Evolutionary conservation across 2,888 invertebrate species (phyloP).

Genomic region (Portevinia maculata): DNA sequence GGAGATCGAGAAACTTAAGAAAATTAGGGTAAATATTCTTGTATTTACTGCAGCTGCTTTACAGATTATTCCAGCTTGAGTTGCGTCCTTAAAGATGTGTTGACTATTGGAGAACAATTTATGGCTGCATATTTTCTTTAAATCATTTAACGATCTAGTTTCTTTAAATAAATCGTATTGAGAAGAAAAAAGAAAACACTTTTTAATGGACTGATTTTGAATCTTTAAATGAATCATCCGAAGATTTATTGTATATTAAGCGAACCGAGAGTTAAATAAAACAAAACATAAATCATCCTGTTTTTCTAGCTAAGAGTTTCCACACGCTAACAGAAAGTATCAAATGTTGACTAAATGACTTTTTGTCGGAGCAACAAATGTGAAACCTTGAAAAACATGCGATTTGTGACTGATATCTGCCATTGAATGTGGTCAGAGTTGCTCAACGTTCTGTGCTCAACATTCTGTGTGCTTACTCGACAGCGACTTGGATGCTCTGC

Average conservation of each 20-base stretch:
- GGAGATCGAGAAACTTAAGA: not conserved
- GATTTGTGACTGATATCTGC: too few species aligned
- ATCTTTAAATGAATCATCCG: slow-evolving; percentile 3
- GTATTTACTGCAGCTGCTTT: slow-evolving; percentile 30
- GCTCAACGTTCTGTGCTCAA: too few species aligned
- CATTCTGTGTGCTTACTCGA: too few species aligned
- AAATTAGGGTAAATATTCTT: slow-evolving; percentile 24
- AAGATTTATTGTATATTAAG: slow-evolving; percentile 20
- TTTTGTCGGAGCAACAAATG: too few species aligned
- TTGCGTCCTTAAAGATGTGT: slow-evolving; percentile 52
- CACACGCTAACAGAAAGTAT: not conserved
- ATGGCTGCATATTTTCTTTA: slow-evolving; percentile 16
- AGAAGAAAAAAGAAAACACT: not conserved
- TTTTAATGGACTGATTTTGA: slow-evolving; percentile 43
- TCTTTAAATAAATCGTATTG: slow-evolving; percentile 26
- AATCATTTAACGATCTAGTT: slow-evolving; percentile 20
- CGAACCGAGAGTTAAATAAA: not conserved
- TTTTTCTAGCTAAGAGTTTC: not conserved
- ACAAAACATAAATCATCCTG: not conserved
- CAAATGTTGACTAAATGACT: not conserved
- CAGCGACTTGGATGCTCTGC: too few species aligned
- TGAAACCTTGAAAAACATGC: too few species aligned
- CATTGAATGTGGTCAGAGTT: too few species aligned
- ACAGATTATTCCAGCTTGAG: slow-evolving; percentile 15
- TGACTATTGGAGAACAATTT: slow-evolving; percentile 11